A percentile compares a stretch with the other conserved stretches of the same genome.
phyloP scores from a whole-genome alignment of 2,113 vertebrate genomes.

The Microcebus griseorufus region DNA sequence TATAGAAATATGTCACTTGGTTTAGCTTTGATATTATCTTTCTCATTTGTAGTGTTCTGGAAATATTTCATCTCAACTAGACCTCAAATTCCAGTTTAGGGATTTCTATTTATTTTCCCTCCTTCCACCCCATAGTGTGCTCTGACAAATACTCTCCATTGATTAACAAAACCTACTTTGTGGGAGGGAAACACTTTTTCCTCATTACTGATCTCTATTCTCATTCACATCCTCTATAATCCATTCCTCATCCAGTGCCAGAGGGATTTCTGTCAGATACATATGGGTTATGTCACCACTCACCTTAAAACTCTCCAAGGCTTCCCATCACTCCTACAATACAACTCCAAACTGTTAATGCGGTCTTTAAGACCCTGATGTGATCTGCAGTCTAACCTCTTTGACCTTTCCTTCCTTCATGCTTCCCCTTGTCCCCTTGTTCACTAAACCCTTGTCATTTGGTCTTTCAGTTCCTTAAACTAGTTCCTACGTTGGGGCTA shows the following conservation, averaged over 20 bases:
- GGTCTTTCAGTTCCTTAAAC: neutral
- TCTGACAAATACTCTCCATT: neutral
- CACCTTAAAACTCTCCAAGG: neutral
- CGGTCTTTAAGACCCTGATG: neutral
- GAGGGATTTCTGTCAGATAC: neutral
- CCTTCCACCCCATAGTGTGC: neutral
- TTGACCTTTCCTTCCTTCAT: neutral
- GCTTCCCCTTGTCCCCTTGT: neutral
- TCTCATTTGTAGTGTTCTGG: neutral
- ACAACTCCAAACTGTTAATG: neutral
- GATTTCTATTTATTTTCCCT: neutral
- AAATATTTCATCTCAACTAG: slow-evolving; percentile 27
- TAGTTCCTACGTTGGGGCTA: neutral
- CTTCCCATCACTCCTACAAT: neutral
- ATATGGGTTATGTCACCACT: neutral
- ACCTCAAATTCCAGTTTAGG: neutral
- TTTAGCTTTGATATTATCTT: neutral
- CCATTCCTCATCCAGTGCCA: neutral
- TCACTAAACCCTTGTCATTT: neutral
- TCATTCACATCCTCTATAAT: neutral
- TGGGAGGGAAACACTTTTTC: neutral
- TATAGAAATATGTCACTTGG: neutral
- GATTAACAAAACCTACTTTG: neutral
- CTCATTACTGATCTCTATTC: neutral
- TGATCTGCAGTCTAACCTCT: neutral